Evolutionary conservation across 2,888 invertebrate species (phyloP).

Genomic region (Mesochorus sp.): DNA sequence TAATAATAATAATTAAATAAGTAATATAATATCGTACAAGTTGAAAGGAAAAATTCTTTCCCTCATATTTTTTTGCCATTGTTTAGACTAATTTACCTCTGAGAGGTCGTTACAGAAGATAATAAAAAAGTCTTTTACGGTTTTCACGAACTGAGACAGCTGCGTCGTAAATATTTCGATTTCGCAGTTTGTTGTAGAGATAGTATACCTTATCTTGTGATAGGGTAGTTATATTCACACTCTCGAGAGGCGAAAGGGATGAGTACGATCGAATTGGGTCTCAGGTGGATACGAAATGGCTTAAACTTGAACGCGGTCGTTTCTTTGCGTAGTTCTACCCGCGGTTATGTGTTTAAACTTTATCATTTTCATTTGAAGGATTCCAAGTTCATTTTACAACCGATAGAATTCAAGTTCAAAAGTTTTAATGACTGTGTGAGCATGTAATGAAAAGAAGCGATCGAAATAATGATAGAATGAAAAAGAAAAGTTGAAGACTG

Average conservation of each 20-base stretch:
- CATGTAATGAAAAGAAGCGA: too few species aligned
- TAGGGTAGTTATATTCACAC: neutral
- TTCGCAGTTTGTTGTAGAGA: constrained; percentile 13
- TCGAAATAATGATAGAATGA: too few species aligned
- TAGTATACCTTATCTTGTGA: constrained; percentile 24
- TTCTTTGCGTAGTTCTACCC: neutral
- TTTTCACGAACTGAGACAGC: constrained; percentile 4
- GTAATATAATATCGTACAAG: neutral
- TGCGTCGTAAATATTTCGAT: constrained; percentile 42
- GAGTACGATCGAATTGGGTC: neutral
- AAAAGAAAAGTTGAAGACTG: too few species aligned
- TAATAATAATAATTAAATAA: neutral
- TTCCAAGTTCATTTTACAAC: too few species aligned
- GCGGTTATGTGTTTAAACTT: neutral
- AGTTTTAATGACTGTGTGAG: too few species aligned
- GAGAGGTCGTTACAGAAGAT: neutral
- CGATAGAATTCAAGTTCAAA: too few species aligned
- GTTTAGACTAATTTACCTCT: neutral
- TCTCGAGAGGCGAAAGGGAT: neutral
- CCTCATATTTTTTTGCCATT: neutral
- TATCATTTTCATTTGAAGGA: too few species aligned
- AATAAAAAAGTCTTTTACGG: constrained; percentile 49
- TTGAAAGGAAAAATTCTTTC: neutral
- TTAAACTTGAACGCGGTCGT: neutral
- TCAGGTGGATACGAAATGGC: neutral